Percentiles rank a stretch among this genome's conserved stretches.
Conservation (phyloP, 2,113 vertebrate genomes). For the Terrapene triunguis region DNA sequence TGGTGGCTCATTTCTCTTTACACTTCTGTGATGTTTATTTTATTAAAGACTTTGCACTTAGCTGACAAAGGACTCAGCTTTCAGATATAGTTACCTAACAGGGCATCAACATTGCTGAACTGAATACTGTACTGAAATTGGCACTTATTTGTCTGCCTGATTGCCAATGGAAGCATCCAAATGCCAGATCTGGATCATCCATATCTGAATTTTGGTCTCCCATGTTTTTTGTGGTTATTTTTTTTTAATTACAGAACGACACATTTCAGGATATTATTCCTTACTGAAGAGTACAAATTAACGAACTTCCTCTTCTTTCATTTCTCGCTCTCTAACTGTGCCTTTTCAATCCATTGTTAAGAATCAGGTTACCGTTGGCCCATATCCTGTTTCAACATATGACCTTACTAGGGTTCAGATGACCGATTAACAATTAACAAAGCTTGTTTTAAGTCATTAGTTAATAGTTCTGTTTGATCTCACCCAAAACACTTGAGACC, state of each 20-base stretch:
- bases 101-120: neutral
- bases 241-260: neutral
- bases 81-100: neutral
- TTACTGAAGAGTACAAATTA: neutral
- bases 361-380: slow-evolving; percentile 3
- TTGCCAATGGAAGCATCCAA: neutral
- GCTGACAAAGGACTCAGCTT: neutral
- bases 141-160: neutral
- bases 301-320: neutral
- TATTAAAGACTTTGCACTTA: neutral
- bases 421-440: slow-evolving; percentile 63
- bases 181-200: neutral
- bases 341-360: neutral
- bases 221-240: neutral
- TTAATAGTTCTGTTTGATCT: slow-evolving; percentile 62
- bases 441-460: slow-evolving; percentile 70
- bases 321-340: neutral
- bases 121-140: neutral
- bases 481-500: slow-evolving; percentile 26
- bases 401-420: slow-evolving; percentile 41
- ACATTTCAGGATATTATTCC: neutral
- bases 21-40: neutral
- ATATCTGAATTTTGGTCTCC: neutral
- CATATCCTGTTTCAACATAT: slow-evolving; percentile 32
- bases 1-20: neutral